Evolutionary conservation across 2,888 invertebrate genomes (phyloP).

Genomic region (Heliconius ismenius): DNA sequence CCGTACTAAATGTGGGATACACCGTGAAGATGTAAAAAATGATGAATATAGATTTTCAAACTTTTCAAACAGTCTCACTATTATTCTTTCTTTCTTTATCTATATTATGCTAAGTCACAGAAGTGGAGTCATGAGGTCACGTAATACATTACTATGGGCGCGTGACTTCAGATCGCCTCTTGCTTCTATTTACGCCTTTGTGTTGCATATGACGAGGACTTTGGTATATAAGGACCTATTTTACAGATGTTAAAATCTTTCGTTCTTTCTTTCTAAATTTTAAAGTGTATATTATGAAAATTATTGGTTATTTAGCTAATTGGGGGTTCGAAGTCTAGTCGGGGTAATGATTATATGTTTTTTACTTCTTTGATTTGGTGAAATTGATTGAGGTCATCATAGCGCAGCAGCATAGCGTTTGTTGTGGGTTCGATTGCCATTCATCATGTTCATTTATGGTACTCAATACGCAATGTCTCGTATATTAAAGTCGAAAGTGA

Average conservation of each 20-base stretch:
- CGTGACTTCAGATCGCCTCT: slow-evolving; percentile 39
- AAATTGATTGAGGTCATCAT: too few relatives aligned
- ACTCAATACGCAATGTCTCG: background rate
- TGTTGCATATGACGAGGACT: slow-evolving; percentile 20
- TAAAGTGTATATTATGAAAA: background rate
- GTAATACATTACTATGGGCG: slow-evolving; percentile 71
- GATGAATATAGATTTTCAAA: background rate
- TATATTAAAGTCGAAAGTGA: background rate
- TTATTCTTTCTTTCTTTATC: background rate
- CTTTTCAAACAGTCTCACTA: background rate
- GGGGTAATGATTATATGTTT: background rate
- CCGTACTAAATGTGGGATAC: too few relatives aligned
- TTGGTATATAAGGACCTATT: background rate
- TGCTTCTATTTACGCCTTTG: slow-evolving; percentile 37
- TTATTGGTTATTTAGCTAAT: background rate
- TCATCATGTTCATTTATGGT: too few relatives aligned
- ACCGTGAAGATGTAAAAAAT: too few relatives aligned
- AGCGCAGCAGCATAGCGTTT: too few relatives aligned
- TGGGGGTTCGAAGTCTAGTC: background rate
- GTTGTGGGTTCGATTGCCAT: too few relatives aligned
- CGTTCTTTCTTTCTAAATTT: background rate
- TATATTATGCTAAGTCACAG: slow-evolving; percentile 11
- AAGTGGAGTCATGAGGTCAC: slow-evolving; percentile 54
- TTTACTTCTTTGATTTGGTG: background rate
- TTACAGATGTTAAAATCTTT: background rate